Evolutionary conservation across 1,140 invertebrate genomes (phyloP), one percentile per base, ranked within the genome.

Genomic region (Antheraea mylitta): DNA sequence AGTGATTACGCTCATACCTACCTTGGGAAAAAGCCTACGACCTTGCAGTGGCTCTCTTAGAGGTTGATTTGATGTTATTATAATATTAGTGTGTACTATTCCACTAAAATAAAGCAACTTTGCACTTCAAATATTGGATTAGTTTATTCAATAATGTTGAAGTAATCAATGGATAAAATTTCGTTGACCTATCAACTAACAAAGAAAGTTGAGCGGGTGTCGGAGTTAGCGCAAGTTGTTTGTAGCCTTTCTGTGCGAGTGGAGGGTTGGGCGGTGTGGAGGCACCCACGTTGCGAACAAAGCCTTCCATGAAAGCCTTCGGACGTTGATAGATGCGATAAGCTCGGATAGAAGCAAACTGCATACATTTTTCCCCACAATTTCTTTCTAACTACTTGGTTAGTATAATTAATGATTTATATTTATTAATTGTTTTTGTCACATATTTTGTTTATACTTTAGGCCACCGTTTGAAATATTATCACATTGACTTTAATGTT

Each of bases 321-420:
- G 86, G 89, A 91, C 89, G 87, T 90, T 91, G 89, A 90, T 91
- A 88, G 89, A 91, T 91, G 86, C 87, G 89, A 90, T 91, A 91
- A 91, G 87, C 89, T 90, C 75, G 85, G 89, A 90, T 91, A 87
- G 87, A 91, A 91, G 89, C 85, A 83, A 89, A 85, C 86, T 89
- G 87, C 87, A 88, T 89, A 82, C 86, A 86, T 89, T 89, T 61
- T 87, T 85, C 86, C 79, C 71, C 77, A 85, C 77, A 82, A 85
- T 85, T 74, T 69, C 72, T 78, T 53, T 66, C 30, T 18, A 38
- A 42, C 9, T 42, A 45, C 38, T 45, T 64, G 16, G 1, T 42
- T 64, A 3, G 7, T 42, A 7, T 42, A 42, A 42, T 42, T 7
- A 42, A 42, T 42, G 0, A 3, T 42, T 42, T 30, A 30, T 30